These are phyloP conservation scores for Leptobrachium leishanense DNA, from an alignment of 2,113 vertebrate genomes.

Conservation along the genomic window DNA sequence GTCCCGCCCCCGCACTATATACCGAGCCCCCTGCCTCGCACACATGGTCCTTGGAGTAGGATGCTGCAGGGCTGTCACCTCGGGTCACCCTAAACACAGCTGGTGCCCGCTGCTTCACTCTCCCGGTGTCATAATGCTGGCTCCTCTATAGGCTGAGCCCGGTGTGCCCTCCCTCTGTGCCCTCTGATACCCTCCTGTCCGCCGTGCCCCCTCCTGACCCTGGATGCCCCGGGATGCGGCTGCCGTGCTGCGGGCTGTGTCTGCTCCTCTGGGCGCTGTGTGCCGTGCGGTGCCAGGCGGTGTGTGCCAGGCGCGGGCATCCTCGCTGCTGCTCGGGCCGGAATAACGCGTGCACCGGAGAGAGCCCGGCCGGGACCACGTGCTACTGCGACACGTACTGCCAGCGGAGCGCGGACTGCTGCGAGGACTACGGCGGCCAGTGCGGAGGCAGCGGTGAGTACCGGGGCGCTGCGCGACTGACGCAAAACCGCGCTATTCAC, in stretches of 20 bases:
- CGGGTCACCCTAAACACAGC: neutral
- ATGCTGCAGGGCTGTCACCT: neutral
- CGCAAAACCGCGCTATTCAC: too few relatives aligned
- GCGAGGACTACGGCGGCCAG: constrained; percentile 71
- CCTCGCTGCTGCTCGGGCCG: constrained; percentile 78
- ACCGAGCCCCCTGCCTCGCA: neutral
- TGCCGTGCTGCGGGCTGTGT: constrained; percentile 9
- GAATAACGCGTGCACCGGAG: constrained; percentile 75
- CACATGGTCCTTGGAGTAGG: too few relatives aligned
- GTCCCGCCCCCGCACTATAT: neutral
- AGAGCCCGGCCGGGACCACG: constrained; percentile 53
- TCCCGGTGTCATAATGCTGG: neutral
- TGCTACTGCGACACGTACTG: constrained; percentile 87
- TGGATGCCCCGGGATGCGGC: neutral
- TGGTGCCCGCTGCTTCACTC: too few relatives aligned
- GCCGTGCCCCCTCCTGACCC: neutral
- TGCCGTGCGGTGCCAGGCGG: constrained; percentile 59
- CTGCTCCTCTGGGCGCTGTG: constrained; percentile 51
- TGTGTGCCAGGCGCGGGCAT: constrained; percentile 66
- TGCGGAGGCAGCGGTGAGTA: constrained; percentile 78
- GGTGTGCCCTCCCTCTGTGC: neutral
- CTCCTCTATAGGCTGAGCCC: neutral
- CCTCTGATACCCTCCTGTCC: neutral
- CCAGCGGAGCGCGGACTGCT: constrained; percentile 79
- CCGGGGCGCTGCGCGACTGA: accelerated